Conservation (phyloP, 2,113 vertebrate genomes). For the Megatriorchis doriae region DNA sequence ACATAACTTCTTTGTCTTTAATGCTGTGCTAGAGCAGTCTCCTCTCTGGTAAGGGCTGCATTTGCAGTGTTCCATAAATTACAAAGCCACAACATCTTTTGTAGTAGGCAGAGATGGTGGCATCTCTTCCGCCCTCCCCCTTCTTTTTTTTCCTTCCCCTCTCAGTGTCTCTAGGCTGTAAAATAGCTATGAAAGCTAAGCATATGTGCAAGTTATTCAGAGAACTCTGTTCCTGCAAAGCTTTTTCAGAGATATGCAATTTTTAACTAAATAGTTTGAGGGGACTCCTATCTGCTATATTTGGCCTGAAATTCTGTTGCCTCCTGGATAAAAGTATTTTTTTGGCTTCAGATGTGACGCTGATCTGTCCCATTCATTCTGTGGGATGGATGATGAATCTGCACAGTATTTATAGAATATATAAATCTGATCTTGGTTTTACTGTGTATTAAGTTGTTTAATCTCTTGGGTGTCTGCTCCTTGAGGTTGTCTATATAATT, state of each 20-base stretch:
- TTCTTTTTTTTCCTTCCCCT: not conserved
- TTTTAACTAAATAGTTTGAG: not conserved
- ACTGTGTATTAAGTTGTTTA: not conserved
- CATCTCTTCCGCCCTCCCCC: not conserved
- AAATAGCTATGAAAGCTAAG: not conserved
- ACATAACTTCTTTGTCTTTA: not conserved
- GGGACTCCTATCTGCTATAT: not conserved
- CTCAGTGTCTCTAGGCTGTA: not conserved
- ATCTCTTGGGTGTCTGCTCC: slow-evolving; percentile 15
- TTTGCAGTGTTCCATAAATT: not conserved
- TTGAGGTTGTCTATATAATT: slow-evolving; percentile 25
- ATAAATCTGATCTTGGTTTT: slow-evolving; percentile 15
- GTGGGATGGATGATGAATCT: slow-evolving; percentile 15
- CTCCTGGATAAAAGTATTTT: not conserved
- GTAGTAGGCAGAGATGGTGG: not conserved
- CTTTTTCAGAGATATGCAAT: not conserved
- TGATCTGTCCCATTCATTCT: not conserved
- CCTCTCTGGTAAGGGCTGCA: not conserved
- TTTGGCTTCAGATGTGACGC: not conserved
- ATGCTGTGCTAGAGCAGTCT: not conserved
- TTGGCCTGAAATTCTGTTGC: slow-evolving; percentile 23
- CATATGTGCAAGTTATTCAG: not conserved
- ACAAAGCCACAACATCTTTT: not conserved
- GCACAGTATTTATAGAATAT: slow-evolving; percentile 4
- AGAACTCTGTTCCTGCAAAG: not conserved